Evolutionary conservation across 2,888 invertebrate species (phyloP).

Genomic region (Endomychus coccineus): DNA sequence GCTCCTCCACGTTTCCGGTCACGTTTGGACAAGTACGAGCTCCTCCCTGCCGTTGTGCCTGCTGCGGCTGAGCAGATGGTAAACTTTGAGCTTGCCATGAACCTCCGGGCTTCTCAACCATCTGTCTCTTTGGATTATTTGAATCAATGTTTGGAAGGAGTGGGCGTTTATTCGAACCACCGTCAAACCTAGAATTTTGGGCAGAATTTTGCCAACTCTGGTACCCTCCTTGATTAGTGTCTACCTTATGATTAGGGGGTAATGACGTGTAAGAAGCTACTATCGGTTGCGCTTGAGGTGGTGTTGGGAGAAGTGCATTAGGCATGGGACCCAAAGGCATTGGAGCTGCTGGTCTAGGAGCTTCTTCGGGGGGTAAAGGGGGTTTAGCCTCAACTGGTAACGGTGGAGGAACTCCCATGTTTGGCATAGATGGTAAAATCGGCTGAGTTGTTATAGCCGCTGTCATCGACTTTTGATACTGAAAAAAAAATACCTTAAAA

Average conservation of each 20-base stretch:
- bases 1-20: conserved; percentile 33
- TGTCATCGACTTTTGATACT: conserved; percentile 17
- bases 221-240: conserved; percentile 14
- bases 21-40: conserved; percentile 7
- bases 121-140: conserved; percentile 6
- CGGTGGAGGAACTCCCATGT: conserved; percentile 42
- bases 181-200: neutral
- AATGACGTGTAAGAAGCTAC: conserved; percentile 5
- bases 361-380: conserved; percentile 37
- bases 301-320: neutral
- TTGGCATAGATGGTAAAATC: conserved; percentile 30
- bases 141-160: conserved; percentile 2
- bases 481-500: conserved; percentile 6
- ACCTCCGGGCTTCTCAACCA: conserved; percentile 8
- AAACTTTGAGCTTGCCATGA: conserved; percentile 1
- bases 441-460: conserved; percentile 25
- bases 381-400: conserved; percentile 44
- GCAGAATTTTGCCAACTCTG: no score
- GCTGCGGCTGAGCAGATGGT: conserved; percentile 1
- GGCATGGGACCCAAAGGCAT: conserved; percentile 4
- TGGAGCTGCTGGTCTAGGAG: conserved; percentile 11
- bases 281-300: conserved; percentile 4
- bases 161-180: conserved; percentile 10
- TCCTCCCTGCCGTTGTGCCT: conserved; percentile 8
- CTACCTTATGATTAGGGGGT: conserved; percentile 27